Evolutionary conservation across 2,113 vertebrate species (phyloP).

Genomic region (Pedetes capensis): DNA sequence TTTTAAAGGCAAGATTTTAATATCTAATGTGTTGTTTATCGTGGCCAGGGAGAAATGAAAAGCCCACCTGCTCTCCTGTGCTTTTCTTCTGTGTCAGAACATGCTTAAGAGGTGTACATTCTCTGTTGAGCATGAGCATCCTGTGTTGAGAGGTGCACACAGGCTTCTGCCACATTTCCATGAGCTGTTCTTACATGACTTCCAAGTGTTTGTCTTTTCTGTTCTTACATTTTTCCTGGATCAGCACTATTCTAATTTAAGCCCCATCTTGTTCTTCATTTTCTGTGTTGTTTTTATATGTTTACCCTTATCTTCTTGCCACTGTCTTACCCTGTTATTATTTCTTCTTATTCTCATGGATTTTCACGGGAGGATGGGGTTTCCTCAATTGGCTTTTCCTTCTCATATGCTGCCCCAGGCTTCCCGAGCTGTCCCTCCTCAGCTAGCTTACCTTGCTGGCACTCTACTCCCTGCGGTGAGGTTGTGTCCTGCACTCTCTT

Average conservation of each 20-base stretch:
- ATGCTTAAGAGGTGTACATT: neutral
- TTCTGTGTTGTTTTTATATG: neutral
- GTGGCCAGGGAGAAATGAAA: neutral
- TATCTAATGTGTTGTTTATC: neutral
- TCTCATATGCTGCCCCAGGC: neutral
- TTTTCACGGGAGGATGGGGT: too few relatives aligned
- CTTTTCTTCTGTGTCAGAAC: neutral
- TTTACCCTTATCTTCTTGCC: neutral
- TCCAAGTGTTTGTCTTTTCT: neutral
- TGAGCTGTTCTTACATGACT: neutral
- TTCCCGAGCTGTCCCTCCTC: neutral
- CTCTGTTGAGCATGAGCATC: neutral
- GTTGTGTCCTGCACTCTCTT: neutral
- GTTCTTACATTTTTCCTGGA: too few relatives aligned
- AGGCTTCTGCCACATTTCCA: neutral
- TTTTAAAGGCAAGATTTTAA: slow-evolving; percentile 43
- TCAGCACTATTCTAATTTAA: neutral
- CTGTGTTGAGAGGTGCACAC: accelerated
- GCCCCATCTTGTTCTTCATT: neutral
- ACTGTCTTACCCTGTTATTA: accelerated
- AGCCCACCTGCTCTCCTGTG: neutral
- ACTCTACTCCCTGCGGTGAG: neutral
- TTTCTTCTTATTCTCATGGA: too few relatives aligned
- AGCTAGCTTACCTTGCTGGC: neutral
- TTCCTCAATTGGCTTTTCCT: neutral